A percentile compares a stretch with the other conserved stretches of the same genome.
phyloP scores from a whole-genome alignment of 2,113 vertebrate genomes.

The Chaetops frenatus region DNA sequence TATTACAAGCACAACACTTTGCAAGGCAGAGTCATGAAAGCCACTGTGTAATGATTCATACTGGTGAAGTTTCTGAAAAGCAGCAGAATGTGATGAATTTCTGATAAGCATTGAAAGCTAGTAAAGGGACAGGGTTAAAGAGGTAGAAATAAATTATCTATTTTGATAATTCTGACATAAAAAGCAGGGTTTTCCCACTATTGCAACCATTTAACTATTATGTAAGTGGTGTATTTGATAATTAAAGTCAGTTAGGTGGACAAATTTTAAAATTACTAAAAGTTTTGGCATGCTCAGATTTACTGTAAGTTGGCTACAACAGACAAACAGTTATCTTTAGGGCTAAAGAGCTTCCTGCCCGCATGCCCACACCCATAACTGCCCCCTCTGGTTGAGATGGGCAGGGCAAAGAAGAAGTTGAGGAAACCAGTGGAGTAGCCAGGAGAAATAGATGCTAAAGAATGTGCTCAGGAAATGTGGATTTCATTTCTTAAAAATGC shows the following conservation, averaged over 20 bases:
- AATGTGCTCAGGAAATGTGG: background rate
- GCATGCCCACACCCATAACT: rapidly evolving
- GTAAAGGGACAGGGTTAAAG: background rate
- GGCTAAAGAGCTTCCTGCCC: background rate
- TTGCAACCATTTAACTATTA: background rate
- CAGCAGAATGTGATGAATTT: background rate
- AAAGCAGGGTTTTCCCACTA: background rate
- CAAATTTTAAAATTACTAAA: background rate
- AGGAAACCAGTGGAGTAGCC: background rate
- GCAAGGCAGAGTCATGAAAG: background rate
- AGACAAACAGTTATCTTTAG: background rate
- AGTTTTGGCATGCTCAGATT: background rate
- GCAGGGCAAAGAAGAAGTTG: background rate
- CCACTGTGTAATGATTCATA: background rate
- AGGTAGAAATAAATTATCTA: background rate
- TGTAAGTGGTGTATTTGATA: background rate
- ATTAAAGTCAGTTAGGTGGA: background rate
- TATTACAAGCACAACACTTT: background rate
- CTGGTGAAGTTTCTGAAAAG: background rate
- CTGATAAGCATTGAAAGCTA: background rate
- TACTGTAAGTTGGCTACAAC: background rate
- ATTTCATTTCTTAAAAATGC: background rate
- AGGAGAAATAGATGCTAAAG: background rate
- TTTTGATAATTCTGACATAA: background rate
- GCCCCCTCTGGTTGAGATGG: background rate